Evolutionary conservation across 2,797 vertebrate species (phyloP), one percentile per base, ranked within the genome.

Genomic region (Oreochromis grahami): DNA sequence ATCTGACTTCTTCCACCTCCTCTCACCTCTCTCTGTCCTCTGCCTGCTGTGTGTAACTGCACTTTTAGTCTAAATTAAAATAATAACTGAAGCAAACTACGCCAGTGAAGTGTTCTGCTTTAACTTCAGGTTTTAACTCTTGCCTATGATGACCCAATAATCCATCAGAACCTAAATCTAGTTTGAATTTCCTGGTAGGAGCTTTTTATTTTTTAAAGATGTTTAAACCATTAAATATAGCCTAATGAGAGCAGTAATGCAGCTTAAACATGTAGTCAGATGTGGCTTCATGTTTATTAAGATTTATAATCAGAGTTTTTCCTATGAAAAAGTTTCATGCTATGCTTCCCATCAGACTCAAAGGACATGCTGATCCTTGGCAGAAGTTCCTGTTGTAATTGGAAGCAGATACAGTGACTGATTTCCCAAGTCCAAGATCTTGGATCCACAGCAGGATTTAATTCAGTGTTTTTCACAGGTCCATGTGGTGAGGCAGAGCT

Each of bases 281-380:
- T 38, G 34, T 65, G 60, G 19, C 34, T 65, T 60, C 15, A 3
- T 60, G 32, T 11, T 34, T 15, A 65, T 65, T 65, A 65, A 65
- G 60, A 65, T 65, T 65, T 65, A 65, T 4, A 38, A 38, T 65
- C 3, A 8, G 7, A 41, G 3, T 21, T 21, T 36, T 38, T 65
- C 34, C n/a, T 65, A 21, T 38, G 1, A 65, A 65, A 41, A 38
- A 41, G 34, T 41, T 4, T 65, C 7, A 41, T 38, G 60, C 34
- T 5, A 21, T 65, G 34, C 36, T 21, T 65, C 13, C 36, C 19
- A 41, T 65, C 34, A 38, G 19, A 41, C 34, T 84, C 90, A 9
- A 79, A 88, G 87, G 88, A 90, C 70, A 83, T 14, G 77, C 81
- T 90, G 91, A 90, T 86, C 80, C 83, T 78, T 79, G 72, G 72